Base-by-base conservation (phyloP, 2,113 vertebrate genomes). In the Vireo altiloquus region DNA sequence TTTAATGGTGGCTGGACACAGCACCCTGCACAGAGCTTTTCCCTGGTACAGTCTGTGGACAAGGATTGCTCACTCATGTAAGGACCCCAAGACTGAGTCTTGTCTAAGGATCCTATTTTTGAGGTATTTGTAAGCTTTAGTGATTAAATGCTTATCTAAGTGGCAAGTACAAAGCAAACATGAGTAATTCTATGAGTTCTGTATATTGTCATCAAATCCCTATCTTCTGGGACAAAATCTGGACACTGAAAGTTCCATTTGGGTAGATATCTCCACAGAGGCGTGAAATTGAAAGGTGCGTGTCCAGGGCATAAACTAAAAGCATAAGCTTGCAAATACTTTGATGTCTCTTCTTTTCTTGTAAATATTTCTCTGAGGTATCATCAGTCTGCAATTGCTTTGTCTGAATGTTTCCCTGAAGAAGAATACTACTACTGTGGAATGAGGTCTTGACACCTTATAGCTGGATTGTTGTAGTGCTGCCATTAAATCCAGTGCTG, bases 11-110 rank as follows among this genome's bases (percentile, higher is more conserved):
- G 13, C 68, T 75, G 64, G 47, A 59, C 31, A 31, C 27, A 27
- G 17, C 18, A 30, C 15, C 25, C 35, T 52, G 44, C 27, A 63
- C 44, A 40, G 27, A 31, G 33, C 59, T 65, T 31, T 63, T 61
- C 14, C 42, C 66, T 80, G 54, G 8, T 37, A 4, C 0, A 0
- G 33, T 52, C 59, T 59, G 17, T n/a, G 68, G 6, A 20, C 13
- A 56, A 21, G 47, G 44, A 27, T 39, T 77, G 9, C 46, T 90
- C 33, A 5, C 18, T 12, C 8, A 1, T 22, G 19, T 47, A 59
- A 74, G 19, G 20, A 14, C 31, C 53, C 72, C 52, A 27, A 63
- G 42, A 64, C 18, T 6, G 2, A 69, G 20, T 50, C 84, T 52
- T 77, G 2, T 35, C 50, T 54, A 46, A 40, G 52, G n/a, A 82